Evolutionary conservation across 2,113 vertebrate genomes (phyloP), one percentile per base, ranked within the genome.

Genomic region (Dasyornis broadbenti): DNA sequence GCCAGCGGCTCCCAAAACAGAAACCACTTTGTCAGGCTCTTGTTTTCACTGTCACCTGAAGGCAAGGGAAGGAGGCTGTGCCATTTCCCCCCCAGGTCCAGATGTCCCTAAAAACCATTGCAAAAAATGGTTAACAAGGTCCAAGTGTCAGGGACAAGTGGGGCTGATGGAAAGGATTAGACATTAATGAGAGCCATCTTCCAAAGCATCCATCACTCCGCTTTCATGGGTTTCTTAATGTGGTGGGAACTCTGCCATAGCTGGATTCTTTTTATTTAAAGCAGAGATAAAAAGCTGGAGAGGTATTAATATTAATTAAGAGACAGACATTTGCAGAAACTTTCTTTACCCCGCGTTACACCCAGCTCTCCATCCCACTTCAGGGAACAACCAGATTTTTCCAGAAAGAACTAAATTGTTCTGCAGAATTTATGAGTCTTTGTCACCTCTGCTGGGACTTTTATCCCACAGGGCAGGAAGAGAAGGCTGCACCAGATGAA

Each of bases 301-400:
- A 76, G 54, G 30, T 88, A 97, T 97, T 96, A 93, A 94, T 97
- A 96, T 96, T 96, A 95, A 97, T 95, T 95, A 92, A 93, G 83
- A 94, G 84, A 91, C 61, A 87, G 95, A 92, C 87, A 95, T 70
- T 85, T 9, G 2, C 82, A 92, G 93, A 95, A 97, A 94, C 85
- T 95, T 95, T 86, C 86, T 75, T 89, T 87, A 91, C 81, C 81
- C 89, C 1, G 0, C 2, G 0, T 96, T 90, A 87, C 87, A 87
- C 90, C 89, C 78, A 78, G 63, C 60, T 71, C 94, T 85, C 84
- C 17, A 45, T 45, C 75, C 81, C 70, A 75, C 66, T 92, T 72
- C 73, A 53, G 77, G 56, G 57, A 92, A 89, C 65, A 86, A 92
- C 40, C 50, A 31, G 65, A 61, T 65, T 92, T 92, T 87, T 90